Evolutionary conservation across 37 sponge, comb jelly and placozoan genomes (phyloP), one percentile per base, ranked within the genome.

Genomic region (Aplysina aerophoba): DNA sequence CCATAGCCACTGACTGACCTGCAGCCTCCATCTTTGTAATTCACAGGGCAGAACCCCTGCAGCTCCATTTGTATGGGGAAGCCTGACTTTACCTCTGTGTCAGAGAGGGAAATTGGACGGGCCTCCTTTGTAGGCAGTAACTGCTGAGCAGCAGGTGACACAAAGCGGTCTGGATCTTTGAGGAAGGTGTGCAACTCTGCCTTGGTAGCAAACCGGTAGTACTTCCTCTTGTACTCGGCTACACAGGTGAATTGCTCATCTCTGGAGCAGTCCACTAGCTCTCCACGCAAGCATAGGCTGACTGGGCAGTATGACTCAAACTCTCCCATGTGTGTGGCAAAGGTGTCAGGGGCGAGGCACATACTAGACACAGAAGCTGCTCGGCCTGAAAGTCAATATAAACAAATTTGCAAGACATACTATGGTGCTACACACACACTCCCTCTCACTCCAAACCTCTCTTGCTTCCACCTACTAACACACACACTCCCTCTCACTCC

Each of bases 1-100:
- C 17, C 37, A 50, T 56, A 8, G 20, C 0, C 20, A 71, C 57
- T 40, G 25, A 71, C 57, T 40, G 25, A 97, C 98, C 89, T 80
- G 40, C 86, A 84, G 60, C 87, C 81, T 41, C 99, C 97, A 67
- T 92, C 89, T 24, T 88, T 67, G 58, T 98, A 98, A 13, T 95
- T 92, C 0, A 98, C 99, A 35, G 99, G 95, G 84, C 99, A 98
- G 64, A 90, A 96, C 3, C 99, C 95, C 27, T 90, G 83, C 25
- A 96, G 61, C 61, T 94, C 93, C 84, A 91, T 79, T 73, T 91
- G 85, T 59, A 89, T 92, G 20, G 96, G 99, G 84, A 98, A 98
- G 82, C 89, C 73, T n/a, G 86, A 69, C 60, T 94, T 92, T 1
- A 95, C 91, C 54, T 97, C 98, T 22, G 57, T 88, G 30, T 81